Conservation (phyloP, 2,888 invertebrate species). For the Rhingia campestris region DNA sequence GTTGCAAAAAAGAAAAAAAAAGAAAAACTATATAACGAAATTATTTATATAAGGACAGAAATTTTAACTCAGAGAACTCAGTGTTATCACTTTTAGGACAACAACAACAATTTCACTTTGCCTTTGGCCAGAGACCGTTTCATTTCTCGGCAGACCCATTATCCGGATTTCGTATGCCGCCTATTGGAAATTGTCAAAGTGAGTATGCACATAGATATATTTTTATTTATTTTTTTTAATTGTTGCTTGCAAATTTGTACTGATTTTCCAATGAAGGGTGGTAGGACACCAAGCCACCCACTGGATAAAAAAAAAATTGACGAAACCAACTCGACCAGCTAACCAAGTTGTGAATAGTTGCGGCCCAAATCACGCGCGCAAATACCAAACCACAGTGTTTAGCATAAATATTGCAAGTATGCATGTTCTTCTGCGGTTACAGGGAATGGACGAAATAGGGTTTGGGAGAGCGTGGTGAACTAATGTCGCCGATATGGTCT, state of each 20-base stretch:
- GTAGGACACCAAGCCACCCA: neutral
- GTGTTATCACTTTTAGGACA: conserved; percentile 96
- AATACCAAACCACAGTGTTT: conserved; percentile 76
- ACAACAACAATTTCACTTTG: conserved; percentile 97
- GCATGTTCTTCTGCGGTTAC: conserved; percentile 73
- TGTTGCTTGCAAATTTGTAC: neutral
- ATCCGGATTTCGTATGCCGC: conserved; percentile 94
- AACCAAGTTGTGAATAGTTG: conserved; percentile 75
- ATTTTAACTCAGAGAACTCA: conserved; percentile 84
- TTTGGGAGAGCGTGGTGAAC: conserved; percentile 1
- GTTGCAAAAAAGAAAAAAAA: neutral
- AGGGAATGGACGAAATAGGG: conserved; percentile 18
- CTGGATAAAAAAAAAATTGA: conserved; percentile 27
- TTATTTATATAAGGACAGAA: conserved; percentile 81
- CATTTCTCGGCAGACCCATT: conserved; percentile 94
- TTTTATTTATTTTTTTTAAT: neutral
- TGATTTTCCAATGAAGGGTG: neutral
- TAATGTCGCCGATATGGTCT: conserved; percentile 21
- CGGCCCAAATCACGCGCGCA: conserved; percentile 75
- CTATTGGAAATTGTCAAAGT: conserved; percentile 95
- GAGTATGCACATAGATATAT: conserved; percentile 83
- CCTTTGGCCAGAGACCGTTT: conserved; percentile 93
- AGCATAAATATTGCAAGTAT: conserved; percentile 76
- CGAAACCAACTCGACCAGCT: conserved; percentile 67
- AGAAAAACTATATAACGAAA: conserved; percentile 25